phyloP scores from a whole-genome alignment of 2,888 invertebrate species.

The Lysandra coridon region DNA sequence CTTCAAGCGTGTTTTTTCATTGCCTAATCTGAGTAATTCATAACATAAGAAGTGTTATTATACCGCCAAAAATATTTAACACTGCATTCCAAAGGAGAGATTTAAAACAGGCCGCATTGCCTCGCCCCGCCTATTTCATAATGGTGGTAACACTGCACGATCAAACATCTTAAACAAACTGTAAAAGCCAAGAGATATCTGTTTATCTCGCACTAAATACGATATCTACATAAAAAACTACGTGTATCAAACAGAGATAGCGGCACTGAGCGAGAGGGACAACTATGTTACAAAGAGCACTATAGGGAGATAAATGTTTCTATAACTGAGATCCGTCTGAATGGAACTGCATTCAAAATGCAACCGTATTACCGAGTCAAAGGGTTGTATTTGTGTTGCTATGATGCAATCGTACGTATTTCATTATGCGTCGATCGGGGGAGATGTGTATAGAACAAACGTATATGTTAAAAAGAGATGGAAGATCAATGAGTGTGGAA shows the following conservation, averaged over 20 bases:
- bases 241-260: constrained; percentile 71
- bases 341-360: constrained; percentile 67
- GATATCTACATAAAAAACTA: constrained; percentile 75
- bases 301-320: constrained; percentile 57
- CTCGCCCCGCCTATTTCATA: constrained; percentile 75
- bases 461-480: constrained; percentile 54
- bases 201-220: constrained; percentile 72
- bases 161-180: constrained; percentile 57
- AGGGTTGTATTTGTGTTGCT: constrained; percentile 64
- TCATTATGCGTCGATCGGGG: constrained; percentile 52
- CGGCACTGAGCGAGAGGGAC: constrained; percentile 64
- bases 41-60: constrained; percentile 4
- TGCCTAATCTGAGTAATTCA: not conserved
- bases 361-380: constrained; percentile 62
- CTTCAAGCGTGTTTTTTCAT: not conserved
- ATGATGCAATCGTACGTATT: constrained; percentile 52
- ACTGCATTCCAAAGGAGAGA: constrained; percentile 37
- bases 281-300: constrained; percentile 69
- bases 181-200: constrained; percentile 68
- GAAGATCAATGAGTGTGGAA: constrained; percentile 58
- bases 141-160: constrained; percentile 68
- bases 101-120: constrained; percentile 31
- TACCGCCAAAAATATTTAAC: constrained; percentile 18
- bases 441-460: constrained; percentile 53
- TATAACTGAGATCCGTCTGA: constrained; percentile 54